These are phyloP conservation scores for Lagorchestes hirsutus DNA, from an alignment of 2,797 vertebrate genomes.

Conservation along the genomic window DNA sequence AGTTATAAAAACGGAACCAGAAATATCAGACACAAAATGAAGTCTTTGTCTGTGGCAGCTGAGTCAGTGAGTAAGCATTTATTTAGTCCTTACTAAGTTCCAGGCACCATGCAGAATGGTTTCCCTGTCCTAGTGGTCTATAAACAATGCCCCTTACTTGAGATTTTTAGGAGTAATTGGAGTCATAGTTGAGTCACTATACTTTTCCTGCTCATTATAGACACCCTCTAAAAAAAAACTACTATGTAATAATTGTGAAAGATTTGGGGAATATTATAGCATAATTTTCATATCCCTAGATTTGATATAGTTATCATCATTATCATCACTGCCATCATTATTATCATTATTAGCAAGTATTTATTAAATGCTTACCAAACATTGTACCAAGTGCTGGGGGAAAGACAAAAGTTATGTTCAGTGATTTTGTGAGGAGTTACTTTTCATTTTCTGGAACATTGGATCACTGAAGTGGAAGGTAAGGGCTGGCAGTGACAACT, in stretches of 20 bases:
- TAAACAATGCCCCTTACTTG: background rate
- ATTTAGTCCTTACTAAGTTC: background rate
- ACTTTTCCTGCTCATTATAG: background rate
- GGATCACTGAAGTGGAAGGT: background rate
- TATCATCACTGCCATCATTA: background rate
- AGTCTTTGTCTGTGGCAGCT: background rate
- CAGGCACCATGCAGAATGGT: background rate
- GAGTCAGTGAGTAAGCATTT: background rate
- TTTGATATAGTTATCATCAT: background rate
- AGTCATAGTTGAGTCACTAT: background rate
- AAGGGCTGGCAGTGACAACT: background rate
- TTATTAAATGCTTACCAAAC: background rate
- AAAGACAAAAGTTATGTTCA: background rate
- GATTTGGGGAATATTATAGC: background rate
- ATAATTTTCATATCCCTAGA: background rate
- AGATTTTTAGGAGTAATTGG: slow-evolving; percentile 12
- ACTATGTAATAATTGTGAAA: background rate
- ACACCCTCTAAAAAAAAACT: background rate
- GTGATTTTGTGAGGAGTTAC: background rate
- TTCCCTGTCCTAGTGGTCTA: background rate
- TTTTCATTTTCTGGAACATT: background rate
- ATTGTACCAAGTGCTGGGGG: background rate
- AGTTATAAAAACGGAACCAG: slow-evolving; percentile 66
- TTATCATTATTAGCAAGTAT: background rate
- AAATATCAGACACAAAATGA: slow-evolving; percentile 63